Evolutionary conservation across 2,888 invertebrate genomes (phyloP).

Genomic region (Noctua janthina): DNA sequence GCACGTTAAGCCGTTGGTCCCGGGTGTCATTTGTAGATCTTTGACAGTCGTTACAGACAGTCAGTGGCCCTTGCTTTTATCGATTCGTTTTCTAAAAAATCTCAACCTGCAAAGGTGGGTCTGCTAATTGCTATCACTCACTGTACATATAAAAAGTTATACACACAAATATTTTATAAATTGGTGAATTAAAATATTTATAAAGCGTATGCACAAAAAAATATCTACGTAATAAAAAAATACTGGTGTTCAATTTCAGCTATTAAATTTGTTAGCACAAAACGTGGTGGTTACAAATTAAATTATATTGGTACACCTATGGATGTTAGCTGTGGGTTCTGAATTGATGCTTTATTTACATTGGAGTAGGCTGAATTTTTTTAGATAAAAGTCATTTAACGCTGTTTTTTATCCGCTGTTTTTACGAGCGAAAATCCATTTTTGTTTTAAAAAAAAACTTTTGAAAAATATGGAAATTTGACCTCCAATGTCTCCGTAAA

Average conservation of each 20-base stretch:
- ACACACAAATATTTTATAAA: not conserved
- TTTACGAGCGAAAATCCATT: not conserved
- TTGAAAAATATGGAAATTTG: too few species aligned
- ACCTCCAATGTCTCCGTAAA: too few species aligned
- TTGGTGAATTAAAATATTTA: not conserved
- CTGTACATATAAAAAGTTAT: too few species aligned
- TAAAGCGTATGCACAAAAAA: not conserved
- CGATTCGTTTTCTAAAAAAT: too few species aligned
- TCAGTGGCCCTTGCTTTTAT: too few species aligned
- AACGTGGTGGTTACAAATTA: constrained; percentile 18
- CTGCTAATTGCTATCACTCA: too few species aligned
- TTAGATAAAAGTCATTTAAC: not conserved
- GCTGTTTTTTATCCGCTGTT: not conserved
- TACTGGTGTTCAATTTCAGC: not conserved
- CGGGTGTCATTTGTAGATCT: too few species aligned
- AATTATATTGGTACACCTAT: constrained; percentile 12
- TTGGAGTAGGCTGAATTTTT: not conserved
- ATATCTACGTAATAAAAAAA: not conserved
- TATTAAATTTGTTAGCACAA: not conserved
- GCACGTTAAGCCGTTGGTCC: too few species aligned
- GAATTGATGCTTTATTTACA: constrained; percentile 14
- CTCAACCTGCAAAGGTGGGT: too few species aligned
- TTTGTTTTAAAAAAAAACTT: too few species aligned
- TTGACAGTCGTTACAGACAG: too few species aligned
- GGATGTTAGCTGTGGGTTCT: not conserved